A percentile compares a stretch with the other conserved stretches of the same genome.
Evolutionary conservation across 2,797 vertebrate genomes (phyloP).

Genomic region (Florisuga fusca): DNA sequence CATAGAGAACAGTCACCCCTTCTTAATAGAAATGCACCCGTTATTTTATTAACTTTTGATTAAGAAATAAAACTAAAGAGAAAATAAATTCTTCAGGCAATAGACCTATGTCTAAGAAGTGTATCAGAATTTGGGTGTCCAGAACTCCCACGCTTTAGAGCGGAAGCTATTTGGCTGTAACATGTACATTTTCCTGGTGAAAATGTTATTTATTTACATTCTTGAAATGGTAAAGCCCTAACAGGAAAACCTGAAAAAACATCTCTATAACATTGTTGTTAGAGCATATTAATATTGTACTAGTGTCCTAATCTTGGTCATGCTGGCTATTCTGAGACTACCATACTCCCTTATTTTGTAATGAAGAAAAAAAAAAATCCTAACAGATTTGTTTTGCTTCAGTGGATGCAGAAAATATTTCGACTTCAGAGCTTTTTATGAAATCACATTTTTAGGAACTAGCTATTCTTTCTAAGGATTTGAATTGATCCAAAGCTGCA

Average conservation of each 20-base stretch:
- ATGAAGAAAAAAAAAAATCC: not conserved
- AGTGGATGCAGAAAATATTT: not conserved
- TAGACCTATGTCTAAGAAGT: not conserved
- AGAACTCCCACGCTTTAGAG: not conserved
- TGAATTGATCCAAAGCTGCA: not conserved
- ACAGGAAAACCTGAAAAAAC: not conserved
- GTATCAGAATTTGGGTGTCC: not conserved
- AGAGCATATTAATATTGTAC: not conserved
- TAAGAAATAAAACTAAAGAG: not conserved
- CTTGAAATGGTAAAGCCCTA: not conserved
- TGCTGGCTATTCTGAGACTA: not conserved
- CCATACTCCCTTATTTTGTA: not conserved
- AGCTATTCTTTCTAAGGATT: not conserved
- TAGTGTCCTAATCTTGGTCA: not conserved
- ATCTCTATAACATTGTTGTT: not conserved
- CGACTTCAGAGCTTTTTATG: not conserved
- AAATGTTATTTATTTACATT: not conserved
- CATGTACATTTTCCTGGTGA: not conserved
- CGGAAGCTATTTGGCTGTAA: not conserved
- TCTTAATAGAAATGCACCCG: not conserved
- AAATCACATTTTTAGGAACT: not conserved
- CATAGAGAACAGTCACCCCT: not conserved
- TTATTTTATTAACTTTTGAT: not conserved
- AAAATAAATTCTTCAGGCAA: not conserved
- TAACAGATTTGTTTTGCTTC: not conserved